A percentile compares a stretch with the other conserved stretches of the same genome.
Conservation (phyloP, 2,888 invertebrate species). For the Drepanosiphum platanoidis region DNA sequence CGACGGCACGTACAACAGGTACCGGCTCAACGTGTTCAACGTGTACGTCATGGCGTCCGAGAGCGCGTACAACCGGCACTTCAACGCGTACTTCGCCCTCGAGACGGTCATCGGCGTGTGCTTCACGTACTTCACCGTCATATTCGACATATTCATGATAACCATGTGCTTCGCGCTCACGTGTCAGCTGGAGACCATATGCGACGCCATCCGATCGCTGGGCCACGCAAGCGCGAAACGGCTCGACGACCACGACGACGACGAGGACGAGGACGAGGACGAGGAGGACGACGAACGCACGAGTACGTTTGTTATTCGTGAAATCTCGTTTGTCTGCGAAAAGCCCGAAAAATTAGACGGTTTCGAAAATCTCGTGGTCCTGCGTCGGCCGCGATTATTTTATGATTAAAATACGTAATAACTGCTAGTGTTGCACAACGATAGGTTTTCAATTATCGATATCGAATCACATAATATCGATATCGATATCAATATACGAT, state of each 20-base stretch:
- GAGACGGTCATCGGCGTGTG: not conserved
- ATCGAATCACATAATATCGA: too few relatives aligned
- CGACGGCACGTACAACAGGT: not conserved
- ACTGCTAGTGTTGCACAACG: too few relatives aligned
- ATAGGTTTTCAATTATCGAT: too few relatives aligned
- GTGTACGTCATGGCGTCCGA: not conserved
- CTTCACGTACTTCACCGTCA: not conserved
- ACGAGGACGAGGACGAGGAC: too few relatives aligned
- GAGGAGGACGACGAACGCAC: too few relatives aligned
- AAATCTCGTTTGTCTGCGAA: too few relatives aligned
- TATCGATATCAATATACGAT: too few relatives aligned
- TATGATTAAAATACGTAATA: too few relatives aligned
- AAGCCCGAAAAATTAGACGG: too few relatives aligned
- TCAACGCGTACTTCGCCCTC: not conserved
- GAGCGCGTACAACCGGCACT: not conserved
- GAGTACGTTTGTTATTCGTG: not conserved
- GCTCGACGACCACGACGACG: too few relatives aligned
- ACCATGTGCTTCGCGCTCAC: not conserved
- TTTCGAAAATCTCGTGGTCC: too few relatives aligned
- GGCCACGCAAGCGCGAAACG: not conserved
- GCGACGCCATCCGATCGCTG: not conserved
- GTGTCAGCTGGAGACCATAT: not conserved
- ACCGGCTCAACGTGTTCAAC: slow-evolving; percentile 11
- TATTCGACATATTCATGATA: not conserved
- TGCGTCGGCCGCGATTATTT: too few relatives aligned